Conservation (phyloP, 2,113 vertebrate genomes). For the Aythya baeri region DNA sequence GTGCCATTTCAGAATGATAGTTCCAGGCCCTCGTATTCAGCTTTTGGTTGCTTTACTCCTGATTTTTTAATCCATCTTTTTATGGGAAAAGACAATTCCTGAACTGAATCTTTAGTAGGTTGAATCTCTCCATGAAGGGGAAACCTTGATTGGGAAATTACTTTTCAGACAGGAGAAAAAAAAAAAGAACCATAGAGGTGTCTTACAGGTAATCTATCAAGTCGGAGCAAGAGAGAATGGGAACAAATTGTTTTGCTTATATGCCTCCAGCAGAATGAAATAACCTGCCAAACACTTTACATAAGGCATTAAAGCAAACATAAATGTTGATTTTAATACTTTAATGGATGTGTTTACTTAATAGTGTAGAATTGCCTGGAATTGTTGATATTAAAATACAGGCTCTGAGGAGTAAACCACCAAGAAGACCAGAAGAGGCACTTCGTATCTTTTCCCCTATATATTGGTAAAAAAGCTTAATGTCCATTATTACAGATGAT, state of each 20-base stretch:
- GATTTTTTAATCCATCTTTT: neutral
- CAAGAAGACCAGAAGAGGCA: neutral
- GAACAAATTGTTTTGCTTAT: neutral
- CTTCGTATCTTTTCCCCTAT: neutral
- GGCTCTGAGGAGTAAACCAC: neutral
- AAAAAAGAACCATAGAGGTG: neutral
- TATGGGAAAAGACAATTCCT: neutral
- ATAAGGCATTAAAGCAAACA: neutral
- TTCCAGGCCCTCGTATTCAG: neutral
- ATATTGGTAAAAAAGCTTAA: neutral
- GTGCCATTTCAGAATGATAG: neutral
- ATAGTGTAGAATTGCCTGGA: neutral
- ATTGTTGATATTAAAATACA: neutral
- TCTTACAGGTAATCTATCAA: neutral
- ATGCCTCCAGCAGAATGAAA: neutral
- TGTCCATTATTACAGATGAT: neutral
- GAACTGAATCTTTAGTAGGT: neutral
- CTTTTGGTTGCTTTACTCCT: neutral
- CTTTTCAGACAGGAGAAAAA: neutral
- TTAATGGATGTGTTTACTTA: neutral
- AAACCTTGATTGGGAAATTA: neutral
- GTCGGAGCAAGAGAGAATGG: neutral
- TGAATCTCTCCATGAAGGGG: neutral
- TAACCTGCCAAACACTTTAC: neutral
- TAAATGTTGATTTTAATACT: neutral